phyloP scores from a whole-genome alignment of 2,113 vertebrate species.

The Phyllopteryx taeniolatus region DNA sequence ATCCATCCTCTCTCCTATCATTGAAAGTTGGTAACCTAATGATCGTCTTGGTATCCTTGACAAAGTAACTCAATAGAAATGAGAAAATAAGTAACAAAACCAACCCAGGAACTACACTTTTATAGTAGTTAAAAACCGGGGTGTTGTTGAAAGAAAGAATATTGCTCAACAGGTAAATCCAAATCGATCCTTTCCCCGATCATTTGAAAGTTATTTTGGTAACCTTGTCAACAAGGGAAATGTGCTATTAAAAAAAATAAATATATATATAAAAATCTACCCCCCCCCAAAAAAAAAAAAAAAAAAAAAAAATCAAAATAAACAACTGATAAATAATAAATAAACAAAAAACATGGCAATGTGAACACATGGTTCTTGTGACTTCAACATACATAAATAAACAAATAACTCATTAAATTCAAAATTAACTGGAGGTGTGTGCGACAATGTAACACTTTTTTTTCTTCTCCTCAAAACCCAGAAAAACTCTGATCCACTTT shows the following conservation, averaged over 20 bases:
- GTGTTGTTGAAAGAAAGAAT: too few relatives aligned
- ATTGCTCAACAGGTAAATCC: too few relatives aligned
- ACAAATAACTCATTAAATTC: background rate
- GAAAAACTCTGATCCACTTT: constrained; percentile 23
- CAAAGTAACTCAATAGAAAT: background rate
- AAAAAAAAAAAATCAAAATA: background rate
- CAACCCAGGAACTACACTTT: too few relatives aligned
- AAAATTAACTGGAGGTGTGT: background rate
- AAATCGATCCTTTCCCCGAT: too few relatives aligned
- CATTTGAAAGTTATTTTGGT: background rate
- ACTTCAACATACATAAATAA: background rate
- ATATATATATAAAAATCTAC: background rate
- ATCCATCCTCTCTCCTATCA: too few relatives aligned
- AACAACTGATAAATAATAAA: background rate
- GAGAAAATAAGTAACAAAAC: background rate
- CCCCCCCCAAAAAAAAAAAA: background rate
- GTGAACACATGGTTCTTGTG: background rate
- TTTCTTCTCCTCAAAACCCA: background rate
- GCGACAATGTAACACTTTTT: background rate
- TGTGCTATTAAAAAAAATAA: background rate
- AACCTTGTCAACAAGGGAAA: background rate
- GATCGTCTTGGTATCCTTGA: too few relatives aligned
- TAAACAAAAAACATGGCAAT: background rate
- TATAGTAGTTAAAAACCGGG: too few relatives aligned
- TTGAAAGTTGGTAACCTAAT: too few relatives aligned